Evolutionary conservation across 2,797 vertebrate genomes (phyloP), one percentile per base, ranked within the genome.

Genomic region (Phoebastria nigripes): DNA sequence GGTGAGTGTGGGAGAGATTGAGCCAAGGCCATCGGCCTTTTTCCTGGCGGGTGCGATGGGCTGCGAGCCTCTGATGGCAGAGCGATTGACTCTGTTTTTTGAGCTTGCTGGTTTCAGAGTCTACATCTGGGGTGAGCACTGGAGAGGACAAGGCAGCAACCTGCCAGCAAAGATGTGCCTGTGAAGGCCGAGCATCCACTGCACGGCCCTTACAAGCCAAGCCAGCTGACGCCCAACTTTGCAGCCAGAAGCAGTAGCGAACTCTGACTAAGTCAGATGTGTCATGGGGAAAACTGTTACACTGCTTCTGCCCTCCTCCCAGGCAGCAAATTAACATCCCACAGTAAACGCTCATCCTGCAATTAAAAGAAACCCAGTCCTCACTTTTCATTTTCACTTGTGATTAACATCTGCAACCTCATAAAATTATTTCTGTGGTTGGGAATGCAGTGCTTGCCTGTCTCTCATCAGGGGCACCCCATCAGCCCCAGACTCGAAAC

Each of bases 371-470:
- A 62, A 17, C 71, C 44, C 41, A 2, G 51, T 28, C 58, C 74
- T 56, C 54, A 0, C 47, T 77, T 77, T 29, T 72, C 59, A 15
- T 61, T 37, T 33, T 18, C 31, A 4, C 12, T 8, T 5, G 44
- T 4, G 82, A 94, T 94, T 59, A 89, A 86, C 66, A 86, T 92
- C 93, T 94, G 77, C 82, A 85, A 49, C 49, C 66, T 63, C 46
- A 3, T 11, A 24, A 41, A 47, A 20, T 44, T 10, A 13, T 8
- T 54, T 3, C 61, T 35, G 71, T 1, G 39, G 31, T 19, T 11
- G 66, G 71, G 52, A 79, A 29, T 0, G 49, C 7, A 3, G 65
- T 2, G 12, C 65, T 33, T 9, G 29, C 56, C 56, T 13, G 1
- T 20, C 11, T 25, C 41, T 61, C 33, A 3, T 1, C 4, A 2